phyloP scores from a whole-genome alignment of 2,797 vertebrate species.

The Halcyon leucocephala region DNA sequence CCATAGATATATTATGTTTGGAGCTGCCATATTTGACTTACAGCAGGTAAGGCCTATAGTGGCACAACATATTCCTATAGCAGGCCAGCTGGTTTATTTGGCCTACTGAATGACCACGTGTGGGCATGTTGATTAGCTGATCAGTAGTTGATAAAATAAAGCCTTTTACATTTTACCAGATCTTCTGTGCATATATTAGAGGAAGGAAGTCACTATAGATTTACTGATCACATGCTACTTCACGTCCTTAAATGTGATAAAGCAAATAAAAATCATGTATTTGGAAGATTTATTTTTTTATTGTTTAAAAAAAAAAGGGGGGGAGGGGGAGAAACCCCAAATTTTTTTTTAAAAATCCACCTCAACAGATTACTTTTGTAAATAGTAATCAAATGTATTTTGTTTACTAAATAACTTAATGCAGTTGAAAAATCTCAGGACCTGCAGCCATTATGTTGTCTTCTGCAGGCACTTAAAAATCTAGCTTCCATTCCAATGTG shows the following conservation, averaged over 20 bases:
- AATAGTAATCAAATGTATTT: background rate
- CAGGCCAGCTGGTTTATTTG: background rate
- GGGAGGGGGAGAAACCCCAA: accelerated
- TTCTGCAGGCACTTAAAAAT: background rate
- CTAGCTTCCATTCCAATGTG: background rate
- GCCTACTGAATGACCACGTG: too few relatives aligned
- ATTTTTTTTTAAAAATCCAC: background rate
- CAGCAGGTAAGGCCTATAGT: background rate
- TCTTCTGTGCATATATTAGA: background rate
- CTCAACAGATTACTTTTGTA: background rate
- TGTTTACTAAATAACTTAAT: background rate
- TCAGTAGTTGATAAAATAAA: background rate
- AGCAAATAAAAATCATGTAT: background rate
- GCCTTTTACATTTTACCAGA: background rate
- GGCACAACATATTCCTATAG: background rate
- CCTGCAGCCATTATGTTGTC: background rate
- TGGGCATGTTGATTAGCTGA: accelerated
- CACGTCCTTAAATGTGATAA: background rate
- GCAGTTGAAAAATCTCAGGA: background rate
- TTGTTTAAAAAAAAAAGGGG: background rate
- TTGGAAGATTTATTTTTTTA: background rate
- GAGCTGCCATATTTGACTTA: background rate
- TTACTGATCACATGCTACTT: background rate
- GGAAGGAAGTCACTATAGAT: background rate
- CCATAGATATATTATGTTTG: background rate